Evolutionary conservation across 2,113 vertebrate genomes (phyloP), one percentile per base, ranked within the genome.

Genomic region (Rhynchomys soricoides): DNA sequence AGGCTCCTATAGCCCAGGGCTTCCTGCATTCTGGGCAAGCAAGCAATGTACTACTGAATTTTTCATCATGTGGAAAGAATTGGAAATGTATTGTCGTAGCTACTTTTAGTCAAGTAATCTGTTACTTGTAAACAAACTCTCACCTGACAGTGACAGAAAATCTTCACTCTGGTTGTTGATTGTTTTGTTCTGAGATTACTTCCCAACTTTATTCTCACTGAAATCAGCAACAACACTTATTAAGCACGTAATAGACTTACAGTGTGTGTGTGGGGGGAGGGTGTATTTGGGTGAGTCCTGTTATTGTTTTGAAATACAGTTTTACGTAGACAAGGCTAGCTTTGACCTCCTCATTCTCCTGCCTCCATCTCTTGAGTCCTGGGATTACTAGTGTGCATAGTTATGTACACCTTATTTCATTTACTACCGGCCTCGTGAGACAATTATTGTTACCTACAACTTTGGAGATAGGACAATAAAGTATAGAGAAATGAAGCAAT

Each of bases 391-490:
- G n/a, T 86, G 29, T 68, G 62, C 59, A 86, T 22, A 1, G 17
- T 43, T 29, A 48, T 34, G 57, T 8, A 43, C 40, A 19, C 71
- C 34, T 48, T 31, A 50, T 95, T 92, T 91, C 34, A 93, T 57
- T 90, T 87, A 96, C 79, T 85, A 55, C 31, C 37, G 62, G 2
- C 19, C 31, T 24, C 83, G 29, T 21, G 26, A 92, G 34, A 86
- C 59, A 66, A 68, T 66, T 82, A 85, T 43, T 92, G 55, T 89
- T n/a, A 92, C 64, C 8, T 22, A 45, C 16, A 88, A 88, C 37
- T 95, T 95, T 89, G 74, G 48, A 74, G 48, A 22, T 82, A 64
- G 34, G 89, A 89, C 96, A 96, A 82, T 86, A 24, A 90, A 91
- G 40, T 74, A 40, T 62, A 81, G 19, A 95, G 24, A 81, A 19